Percentiles rank a stretch among this genome's conserved stretches.
Conservation (phyloP, 2,888 invertebrate genomes). For the Harpalus rufipes region DNA sequence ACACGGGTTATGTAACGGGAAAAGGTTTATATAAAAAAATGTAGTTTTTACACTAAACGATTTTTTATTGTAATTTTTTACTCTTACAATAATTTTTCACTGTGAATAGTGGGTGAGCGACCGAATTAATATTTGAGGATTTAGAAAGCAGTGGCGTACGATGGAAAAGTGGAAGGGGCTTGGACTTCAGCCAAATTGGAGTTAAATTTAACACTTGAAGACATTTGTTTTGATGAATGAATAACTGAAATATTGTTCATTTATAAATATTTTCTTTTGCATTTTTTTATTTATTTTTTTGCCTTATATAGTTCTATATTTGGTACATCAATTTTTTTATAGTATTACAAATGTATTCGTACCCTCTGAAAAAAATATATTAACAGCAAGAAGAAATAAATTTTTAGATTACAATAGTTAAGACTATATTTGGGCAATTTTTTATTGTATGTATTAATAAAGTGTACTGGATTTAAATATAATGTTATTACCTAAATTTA, state of each 20-base stretch:
- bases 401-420: too few relatives aligned
- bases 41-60: neutral
- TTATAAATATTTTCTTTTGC: too few relatives aligned
- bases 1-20: neutral
- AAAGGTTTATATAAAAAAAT: neutral
- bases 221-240: neutral
- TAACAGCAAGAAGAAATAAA: too few relatives aligned
- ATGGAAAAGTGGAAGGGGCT: neutral
- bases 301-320: too few relatives aligned
- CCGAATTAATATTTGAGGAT: slow-evolving; percentile 5
- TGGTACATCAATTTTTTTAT: too few relatives aligned
- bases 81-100: neutral
- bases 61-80: neutral
- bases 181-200: neutral
- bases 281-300: too few relatives aligned
- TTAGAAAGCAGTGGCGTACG: slow-evolving; percentile 28
- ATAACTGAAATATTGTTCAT: neutral
- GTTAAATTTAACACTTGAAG: slow-evolving; percentile 3
- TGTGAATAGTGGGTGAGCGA: slow-evolving; percentile 18
- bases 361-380: too few relatives aligned
- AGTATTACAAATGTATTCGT: too few relatives aligned
- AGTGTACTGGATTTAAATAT: too few relatives aligned
- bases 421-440: too few relatives aligned
- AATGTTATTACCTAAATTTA: too few relatives aligned
- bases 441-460: too few relatives aligned